Evolutionary conservation across 2,888 invertebrate genomes (phyloP), one percentile per base, ranked within the genome.

Genomic region (Anaspis maculata): DNA sequence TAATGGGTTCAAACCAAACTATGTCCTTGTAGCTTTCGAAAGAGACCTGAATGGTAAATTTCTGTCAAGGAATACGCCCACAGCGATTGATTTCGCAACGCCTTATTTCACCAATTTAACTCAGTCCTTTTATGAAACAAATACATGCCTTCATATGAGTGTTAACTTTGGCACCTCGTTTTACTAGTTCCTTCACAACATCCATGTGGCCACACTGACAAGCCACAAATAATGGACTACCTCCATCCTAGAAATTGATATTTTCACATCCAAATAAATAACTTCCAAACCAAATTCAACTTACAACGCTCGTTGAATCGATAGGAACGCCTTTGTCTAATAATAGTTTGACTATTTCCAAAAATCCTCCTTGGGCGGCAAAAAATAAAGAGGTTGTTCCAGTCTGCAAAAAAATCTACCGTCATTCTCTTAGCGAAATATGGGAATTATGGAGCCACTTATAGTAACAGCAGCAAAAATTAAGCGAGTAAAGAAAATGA

Each of bases 311-410:
- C 7, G 82, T 75, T 10, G 80, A 81, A 63, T 89, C 84, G 39
- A 89, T 11, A 78, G 72, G 70, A 1, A 87, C 86, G 10, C 85
- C 85, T 48, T 81, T 73, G 54, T 87, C 83, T 36, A 94, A 68
- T 47, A 95, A 70, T 44, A 85, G 68, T 41, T 73, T 69, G 13
- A 88, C 85, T 43, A 91, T 79, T 59, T 92, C 87, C 46, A 86
- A 68, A 68, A 80, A 89, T 5, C 94, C 94, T 46, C 88, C 88
- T 66, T 95, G 94, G 11, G 92, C 85, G 37, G 94, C 91, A 67
- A 94, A 94, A 70, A 94, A 94, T 52, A 95, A 68, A 26, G 92
- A 86, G 42, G 86, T 88, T 26, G 94, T 92, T 39, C 94, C 92
- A 36, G 94, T 92, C 82, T 89, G 70, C 49, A 70, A 43, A 42